Conservation (phyloP, 2,113 vertebrate genomes). For the Hippopotamus amphibius region DNA sequence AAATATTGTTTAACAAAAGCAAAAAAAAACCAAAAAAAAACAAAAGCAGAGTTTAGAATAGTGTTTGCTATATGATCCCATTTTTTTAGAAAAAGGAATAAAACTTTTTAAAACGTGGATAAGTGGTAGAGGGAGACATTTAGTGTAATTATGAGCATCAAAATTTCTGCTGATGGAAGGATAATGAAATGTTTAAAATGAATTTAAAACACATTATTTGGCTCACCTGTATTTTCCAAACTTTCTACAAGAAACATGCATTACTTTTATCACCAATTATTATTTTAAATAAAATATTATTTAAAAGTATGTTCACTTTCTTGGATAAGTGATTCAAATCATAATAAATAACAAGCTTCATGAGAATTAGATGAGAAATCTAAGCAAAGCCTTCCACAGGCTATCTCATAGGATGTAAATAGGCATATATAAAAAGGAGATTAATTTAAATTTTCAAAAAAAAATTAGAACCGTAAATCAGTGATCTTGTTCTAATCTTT, state of each 20-base stretch:
- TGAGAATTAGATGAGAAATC: neutral
- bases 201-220: constrained; percentile 16
- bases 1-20: neutral
- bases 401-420: neutral
- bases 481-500: neutral
- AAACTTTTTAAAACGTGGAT: constrained; percentile 21
- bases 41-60: neutral
- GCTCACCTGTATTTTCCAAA: neutral
- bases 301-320: neutral
- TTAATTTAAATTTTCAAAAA: constrained; percentile 23
- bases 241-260: neutral
- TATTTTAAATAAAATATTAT: neutral
- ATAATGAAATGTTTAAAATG: neutral
- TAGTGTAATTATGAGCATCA: neutral
- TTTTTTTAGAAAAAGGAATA: constrained; percentile 27
- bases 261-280: neutral
- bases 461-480: neutral
- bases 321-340: neutral
- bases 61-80: neutral
- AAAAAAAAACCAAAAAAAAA: no score
- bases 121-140: neutral
- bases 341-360: neutral
- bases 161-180: neutral
- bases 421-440: neutral
- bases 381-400: neutral